Percentiles rank a stretch among this genome's conserved stretches.
Evolutionary conservation across 2,113 vertebrate species (phyloP).

Genomic region (Elephas maximus): DNA sequence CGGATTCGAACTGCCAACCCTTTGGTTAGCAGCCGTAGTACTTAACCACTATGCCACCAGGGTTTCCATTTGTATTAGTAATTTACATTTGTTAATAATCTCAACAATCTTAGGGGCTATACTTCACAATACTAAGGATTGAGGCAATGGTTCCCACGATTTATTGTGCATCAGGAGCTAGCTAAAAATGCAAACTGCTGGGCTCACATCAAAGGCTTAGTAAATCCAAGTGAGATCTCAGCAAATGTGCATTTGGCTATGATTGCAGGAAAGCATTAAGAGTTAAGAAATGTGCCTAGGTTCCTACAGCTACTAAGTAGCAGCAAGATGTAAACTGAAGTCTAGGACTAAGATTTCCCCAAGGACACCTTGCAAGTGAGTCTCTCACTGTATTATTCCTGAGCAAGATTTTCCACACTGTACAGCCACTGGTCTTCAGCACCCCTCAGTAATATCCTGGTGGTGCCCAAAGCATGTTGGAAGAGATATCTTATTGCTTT

Average conservation of each 20-base stretch:
- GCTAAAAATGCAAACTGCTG: constrained; percentile 13
- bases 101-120: background rate
- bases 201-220: background rate
- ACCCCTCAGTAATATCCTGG: background rate
- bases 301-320: background rate
- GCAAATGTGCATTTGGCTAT: background rate
- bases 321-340: background rate
- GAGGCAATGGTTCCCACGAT: background rate
- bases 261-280: background rate
- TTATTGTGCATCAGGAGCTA: background rate
- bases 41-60: no score
- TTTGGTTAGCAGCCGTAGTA: no score
- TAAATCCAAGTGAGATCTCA: background rate
- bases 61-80: no score
- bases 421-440: background rate
- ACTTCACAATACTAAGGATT: constrained; percentile 28
- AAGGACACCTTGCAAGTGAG: background rate
- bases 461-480: background rate
- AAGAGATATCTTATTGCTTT: background rate
- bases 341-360: background rate
- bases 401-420: background rate
- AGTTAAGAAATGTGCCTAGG: background rate
- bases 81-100: background rate
- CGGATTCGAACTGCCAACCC: no score
- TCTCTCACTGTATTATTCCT: background rate